Evolutionary conservation across 2,888 invertebrate species (phyloP).

Genomic region (Chalcis sispes): DNA sequence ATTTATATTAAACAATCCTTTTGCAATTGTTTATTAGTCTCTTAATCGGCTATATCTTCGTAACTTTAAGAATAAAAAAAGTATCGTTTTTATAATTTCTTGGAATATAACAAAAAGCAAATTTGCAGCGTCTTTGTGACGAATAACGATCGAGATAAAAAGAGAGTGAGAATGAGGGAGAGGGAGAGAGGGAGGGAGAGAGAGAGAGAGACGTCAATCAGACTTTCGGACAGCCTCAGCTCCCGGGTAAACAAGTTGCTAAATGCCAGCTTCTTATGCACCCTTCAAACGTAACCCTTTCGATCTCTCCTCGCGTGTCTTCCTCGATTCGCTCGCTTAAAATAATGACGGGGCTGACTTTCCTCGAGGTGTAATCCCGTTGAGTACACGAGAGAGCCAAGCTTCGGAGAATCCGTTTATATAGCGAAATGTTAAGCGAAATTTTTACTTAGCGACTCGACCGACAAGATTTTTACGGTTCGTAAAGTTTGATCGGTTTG

Average conservation of each 20-base stretch:
- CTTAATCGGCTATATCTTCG: background rate
- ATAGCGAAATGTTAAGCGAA: too few relatives aligned
- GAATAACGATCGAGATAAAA: conserved; percentile 3
- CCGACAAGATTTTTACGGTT: background rate
- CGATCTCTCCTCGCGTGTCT: background rate
- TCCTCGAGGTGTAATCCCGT: background rate
- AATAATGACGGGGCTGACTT: conserved; percentile 38
- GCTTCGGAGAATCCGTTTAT: background rate
- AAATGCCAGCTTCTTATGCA: background rate
- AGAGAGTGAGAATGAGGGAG: background rate
- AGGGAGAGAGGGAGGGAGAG: background rate
- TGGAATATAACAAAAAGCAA: too few relatives aligned
- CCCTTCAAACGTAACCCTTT: background rate
- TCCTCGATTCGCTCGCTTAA: background rate
- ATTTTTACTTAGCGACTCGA: too few relatives aligned
- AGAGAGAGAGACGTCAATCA: conserved; percentile 35
- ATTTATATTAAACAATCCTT: too few relatives aligned
- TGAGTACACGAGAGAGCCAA: background rate
- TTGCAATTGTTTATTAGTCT: too few relatives aligned
- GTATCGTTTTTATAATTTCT: background rate
- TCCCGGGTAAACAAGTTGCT: conserved; percentile 13
- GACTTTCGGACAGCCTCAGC: background rate
- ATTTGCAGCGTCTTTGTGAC: too few relatives aligned
- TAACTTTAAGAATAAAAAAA: background rate
- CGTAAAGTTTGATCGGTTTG: background rate